These are phyloP conservation scores for Helicoverpa armigera DNA, from an alignment of 1,140 invertebrate genomes.

Conservation along the genomic window DNA sequence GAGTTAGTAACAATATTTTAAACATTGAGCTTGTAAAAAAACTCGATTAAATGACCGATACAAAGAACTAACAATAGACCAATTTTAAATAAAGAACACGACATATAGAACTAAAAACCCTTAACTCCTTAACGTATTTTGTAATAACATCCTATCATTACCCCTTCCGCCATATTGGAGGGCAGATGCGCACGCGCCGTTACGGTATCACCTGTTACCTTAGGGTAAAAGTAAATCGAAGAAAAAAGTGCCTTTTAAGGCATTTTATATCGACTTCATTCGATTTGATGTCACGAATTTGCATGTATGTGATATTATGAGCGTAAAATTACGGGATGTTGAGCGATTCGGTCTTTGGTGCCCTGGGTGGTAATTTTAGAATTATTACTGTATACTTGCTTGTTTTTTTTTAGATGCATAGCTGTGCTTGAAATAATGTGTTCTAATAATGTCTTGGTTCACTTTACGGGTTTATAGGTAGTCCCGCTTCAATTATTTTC, in stretches of 20 bases:
- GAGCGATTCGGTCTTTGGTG: not conserved
- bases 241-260: not conserved
- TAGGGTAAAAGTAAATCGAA: constrained; percentile 6
- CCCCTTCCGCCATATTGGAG: constrained; percentile 28
- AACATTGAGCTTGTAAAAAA: too few relatives aligned
- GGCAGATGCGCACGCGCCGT: constrained; percentile 36
- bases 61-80: not conserved
- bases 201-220: constrained; percentile 31
- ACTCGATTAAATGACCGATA: not conserved
- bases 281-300: constrained; percentile 30
- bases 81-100: not conserved
- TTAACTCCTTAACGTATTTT: constrained; percentile 30
- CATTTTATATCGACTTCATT: constrained; percentile 8
- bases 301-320: constrained; percentile 3
- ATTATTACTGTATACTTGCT: not conserved
- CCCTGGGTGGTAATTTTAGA: not conserved
- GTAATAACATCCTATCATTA: constrained; percentile 35
- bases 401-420: not conserved
- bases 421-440: too few relatives aligned
- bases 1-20: too few relatives aligned
- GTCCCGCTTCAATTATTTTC: too few relatives aligned
- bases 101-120: not conserved
- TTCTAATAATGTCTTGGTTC: not conserved
- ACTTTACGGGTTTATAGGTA: too few relatives aligned
- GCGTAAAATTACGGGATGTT: constrained; percentile 25